Percentiles rank a stretch among this genome's conserved stretches.
phyloP scores from a whole-genome alignment of 2,113 vertebrate genomes.

The Syrmaticus mikado region DNA sequence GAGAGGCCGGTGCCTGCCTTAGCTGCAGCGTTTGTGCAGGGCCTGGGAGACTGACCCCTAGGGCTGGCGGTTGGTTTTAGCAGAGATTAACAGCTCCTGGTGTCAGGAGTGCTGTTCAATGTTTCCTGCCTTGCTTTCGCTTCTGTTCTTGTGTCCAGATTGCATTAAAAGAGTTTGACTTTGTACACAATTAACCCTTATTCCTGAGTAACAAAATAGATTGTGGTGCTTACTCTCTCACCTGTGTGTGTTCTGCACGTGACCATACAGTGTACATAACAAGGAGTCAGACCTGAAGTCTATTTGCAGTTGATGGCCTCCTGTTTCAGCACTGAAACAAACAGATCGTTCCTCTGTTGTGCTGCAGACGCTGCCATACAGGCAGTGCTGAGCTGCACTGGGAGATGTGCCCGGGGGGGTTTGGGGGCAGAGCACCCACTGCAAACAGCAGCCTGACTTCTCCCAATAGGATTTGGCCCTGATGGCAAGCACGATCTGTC shows the following conservation, averaged over 20 bases:
- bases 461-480: constrained; percentile 3
- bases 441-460: background rate
- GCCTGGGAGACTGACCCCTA: constrained; percentile 24
- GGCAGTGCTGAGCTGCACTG: background rate
- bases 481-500: background rate
- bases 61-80: background rate
- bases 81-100: background rate
- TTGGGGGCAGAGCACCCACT: fast-evolving
- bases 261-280: fast-evolving
- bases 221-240: background rate
- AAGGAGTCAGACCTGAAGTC: background rate
- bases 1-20: background rate
- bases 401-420: background rate
- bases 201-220: background rate
- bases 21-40: constrained; percentile 5
- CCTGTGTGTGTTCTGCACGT: background rate
- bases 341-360: background rate
- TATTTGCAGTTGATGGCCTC: background rate
- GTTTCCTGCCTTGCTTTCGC: background rate
- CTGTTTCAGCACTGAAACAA: background rate
- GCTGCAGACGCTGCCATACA: fast-evolving
- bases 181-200: background rate
- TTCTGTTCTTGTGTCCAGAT: background rate
- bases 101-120: background rate
- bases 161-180: background rate